Base-by-base conservation (phyloP, 2,113 vertebrate genomes). In the Tyrannus savana region DNA sequence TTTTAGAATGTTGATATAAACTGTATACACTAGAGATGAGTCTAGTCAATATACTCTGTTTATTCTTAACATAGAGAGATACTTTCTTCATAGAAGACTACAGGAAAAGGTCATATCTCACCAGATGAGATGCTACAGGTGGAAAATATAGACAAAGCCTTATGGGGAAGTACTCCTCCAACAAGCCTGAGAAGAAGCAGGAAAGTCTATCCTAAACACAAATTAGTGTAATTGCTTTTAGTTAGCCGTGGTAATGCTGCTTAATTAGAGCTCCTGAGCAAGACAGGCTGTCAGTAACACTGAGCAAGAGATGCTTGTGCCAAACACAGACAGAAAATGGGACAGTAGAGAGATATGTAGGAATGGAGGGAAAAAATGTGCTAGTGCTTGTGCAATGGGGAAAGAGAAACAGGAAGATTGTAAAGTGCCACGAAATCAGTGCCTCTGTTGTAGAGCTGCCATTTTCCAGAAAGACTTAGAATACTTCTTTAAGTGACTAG, bases 321-420 rank as follows among this genome's bases (percentile, higher is more conserved):
- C 10, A 62, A 37, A 24, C 25, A 37, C 14, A 67, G 55, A 10
- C 9, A 64, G 28, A 78, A 53, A 42, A 30, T 23, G 42, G 14
- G 33, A 25, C 8, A 71, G 19, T 11, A 55, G 37, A 60, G 9
- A 1, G 1, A 46, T 25, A 42, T 0, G 1, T 35, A 35, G 22
- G 42, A 71, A 78, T 8, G 16, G 15, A 35, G 9, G 13, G 6
- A 2, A 16, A 73, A 89, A 69, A 11, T 5, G 1, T 11, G 2
- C 6, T 74, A 55, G 31, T 62, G 4, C 3, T 83, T 81, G 23
- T 58, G 44, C 22, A 52, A 23, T 19, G 33, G 24, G 28, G 44
- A 63, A 92, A 69, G 35, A 68, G 30, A 73, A 87, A 18, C 5
- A 19, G 5, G 8, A 82, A 75, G 5, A 19, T 17, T 47, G 7